Percentiles rank a stretch among this genome's conserved stretches.
Evolutionary conservation across 1,140 invertebrate species (phyloP).

Genomic region (Bombus turneri): DNA sequence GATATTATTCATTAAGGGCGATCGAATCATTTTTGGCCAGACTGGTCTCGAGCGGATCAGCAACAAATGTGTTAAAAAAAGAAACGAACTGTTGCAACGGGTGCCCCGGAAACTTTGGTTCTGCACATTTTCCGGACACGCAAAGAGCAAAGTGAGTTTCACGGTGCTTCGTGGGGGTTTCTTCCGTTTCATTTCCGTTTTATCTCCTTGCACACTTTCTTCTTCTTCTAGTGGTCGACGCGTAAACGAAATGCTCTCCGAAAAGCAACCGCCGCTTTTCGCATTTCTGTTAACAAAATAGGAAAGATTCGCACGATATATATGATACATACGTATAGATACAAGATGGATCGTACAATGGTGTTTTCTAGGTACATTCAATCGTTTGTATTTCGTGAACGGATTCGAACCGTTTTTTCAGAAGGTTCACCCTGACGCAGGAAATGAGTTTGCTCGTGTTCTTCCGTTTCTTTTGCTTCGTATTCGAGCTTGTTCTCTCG

Average conservation of each 20-base stretch:
- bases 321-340: neutral
- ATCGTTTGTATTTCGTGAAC: constrained; percentile 10
- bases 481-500: neutral
- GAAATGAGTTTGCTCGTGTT: constrained; percentile 4
- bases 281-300: constrained; percentile 1
- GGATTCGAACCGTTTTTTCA: neutral
- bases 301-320: neutral
- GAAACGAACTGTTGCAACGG: constrained; percentile 43
- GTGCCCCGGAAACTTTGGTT: constrained; percentile 37
- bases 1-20: constrained; percentile 32
- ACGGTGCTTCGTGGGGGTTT: constrained; percentile 57
- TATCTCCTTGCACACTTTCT: constrained; percentile 27
- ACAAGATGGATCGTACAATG: constrained; percentile 3
- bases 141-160: constrained; percentile 33
- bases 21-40: constrained; percentile 40
- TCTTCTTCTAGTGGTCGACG: constrained; percentile 22
- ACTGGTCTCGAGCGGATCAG: constrained; percentile 21
- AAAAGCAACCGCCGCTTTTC: constrained; percentile 4
- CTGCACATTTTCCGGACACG: constrained; percentile 23
- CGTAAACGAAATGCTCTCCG: constrained; percentile 23
- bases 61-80: neutral
- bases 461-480: constrained; percentile 22
- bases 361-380: constrained; percentile 1
- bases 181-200: constrained; percentile 54
- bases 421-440: neutral